A percentile compares a stretch with the other conserved stretches of the same genome.
Evolutionary conservation across 2,797 vertebrate species (phyloP).

Genomic region (Chiroxiphia lanceolata): DNA sequence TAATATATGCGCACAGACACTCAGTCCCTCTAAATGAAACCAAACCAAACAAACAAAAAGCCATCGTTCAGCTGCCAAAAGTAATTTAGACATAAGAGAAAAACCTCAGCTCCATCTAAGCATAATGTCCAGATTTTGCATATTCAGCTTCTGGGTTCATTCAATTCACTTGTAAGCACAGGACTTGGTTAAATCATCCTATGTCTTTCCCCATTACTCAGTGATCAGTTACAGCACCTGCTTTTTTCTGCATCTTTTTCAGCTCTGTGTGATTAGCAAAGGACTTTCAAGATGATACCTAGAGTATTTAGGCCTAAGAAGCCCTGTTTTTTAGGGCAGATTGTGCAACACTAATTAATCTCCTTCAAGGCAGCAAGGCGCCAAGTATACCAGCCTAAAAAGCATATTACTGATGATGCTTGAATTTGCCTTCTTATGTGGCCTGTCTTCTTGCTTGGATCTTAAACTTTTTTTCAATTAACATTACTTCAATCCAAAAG

Average conservation of each 20-base stretch:
- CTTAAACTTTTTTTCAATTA: neutral
- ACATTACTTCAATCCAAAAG: neutral
- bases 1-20: slow-evolving; percentile 20
- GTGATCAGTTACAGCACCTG: neutral
- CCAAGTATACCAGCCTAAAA: neutral
- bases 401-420: neutral
- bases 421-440: neutral
- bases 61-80: neutral
- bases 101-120: neutral
- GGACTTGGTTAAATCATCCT: neutral
- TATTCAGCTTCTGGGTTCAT: neutral
- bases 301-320: neutral
- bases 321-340: neutral
- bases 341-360: neutral
- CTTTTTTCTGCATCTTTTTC: neutral
- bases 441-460: neutral
- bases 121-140: neutral
- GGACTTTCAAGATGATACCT: neutral
- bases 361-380: neutral
- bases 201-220: neutral
- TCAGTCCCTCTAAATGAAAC: neutral
- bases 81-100: neutral
- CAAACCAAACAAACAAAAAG: slow-evolving; percentile 1
- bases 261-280: neutral
- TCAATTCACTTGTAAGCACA: neutral